Base-by-base conservation (phyloP, 2,888 invertebrate species). In the Drosophila demipolita region DNA sequence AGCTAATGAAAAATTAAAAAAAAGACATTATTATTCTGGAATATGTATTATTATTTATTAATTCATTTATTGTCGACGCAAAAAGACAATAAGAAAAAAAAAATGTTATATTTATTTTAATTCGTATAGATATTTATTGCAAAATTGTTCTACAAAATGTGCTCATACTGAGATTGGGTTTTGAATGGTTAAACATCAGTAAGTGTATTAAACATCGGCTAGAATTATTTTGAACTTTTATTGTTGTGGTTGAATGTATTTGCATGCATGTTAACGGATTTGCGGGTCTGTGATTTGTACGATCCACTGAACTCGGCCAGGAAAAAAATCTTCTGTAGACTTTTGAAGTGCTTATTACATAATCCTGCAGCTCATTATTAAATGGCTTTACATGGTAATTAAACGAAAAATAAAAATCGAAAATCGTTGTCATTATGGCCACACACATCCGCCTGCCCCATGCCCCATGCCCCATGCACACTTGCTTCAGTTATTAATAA, bases 311-410 rank as follows among this genome's bases (percentile, higher is more conserved):
- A 63, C 72, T 72, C 55, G 59, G 67, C 29, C 48, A 48, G 73
- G 17, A 26, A 35, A 42, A 50, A 60, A 54, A 38, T 50, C 11
- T 40, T 17, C 65, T 62, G 53, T 53, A 59, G 59, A 62, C 70
- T 71, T 68, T 69, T 66, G 50, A 62, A 66, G 66, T 65, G 69
- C 70, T 71, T 81, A 85, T 77, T 73, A 53, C 57, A 58, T 85
- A 82, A 83, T 75, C 82, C 80, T 48, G 68, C 26, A 71, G 83
- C 77, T 83, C 79, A 85, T 86, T 85, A 77, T 85, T 69, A 82
- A 85, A 77, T 73, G 74, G 74, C 76, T 75, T 83, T 68, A 73
- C 78, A 80, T 73, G 65, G 82, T 77, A 79, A 81, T 81, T 58
- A 59, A 50, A 57, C 32, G 66, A 55, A 64, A 65, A 50, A 61